Evolutionary conservation across 2,888 invertebrate species (phyloP).

Genomic region (Oscheius sp.): DNA sequence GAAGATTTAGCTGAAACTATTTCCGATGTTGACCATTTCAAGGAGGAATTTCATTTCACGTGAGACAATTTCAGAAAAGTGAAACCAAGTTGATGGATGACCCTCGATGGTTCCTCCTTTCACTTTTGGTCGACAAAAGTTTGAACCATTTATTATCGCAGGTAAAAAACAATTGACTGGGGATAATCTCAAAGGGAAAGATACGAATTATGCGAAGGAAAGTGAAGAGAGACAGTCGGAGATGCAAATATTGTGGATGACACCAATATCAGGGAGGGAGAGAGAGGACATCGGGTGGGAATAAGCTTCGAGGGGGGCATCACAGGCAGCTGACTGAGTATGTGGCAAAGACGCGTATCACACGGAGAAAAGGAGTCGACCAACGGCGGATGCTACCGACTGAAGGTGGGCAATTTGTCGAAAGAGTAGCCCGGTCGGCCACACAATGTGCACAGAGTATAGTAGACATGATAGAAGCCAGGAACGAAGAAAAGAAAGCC

Average conservation of each 20-base stretch:
- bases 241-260: neutral
- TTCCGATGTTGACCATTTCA: too few species aligned
- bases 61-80: too few species aligned
- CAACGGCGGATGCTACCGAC: constrained; percentile 36
- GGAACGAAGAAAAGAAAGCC: constrained; percentile 67
- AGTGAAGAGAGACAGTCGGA: too few species aligned
- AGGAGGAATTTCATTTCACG: too few species aligned
- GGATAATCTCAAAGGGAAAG: too few species aligned
- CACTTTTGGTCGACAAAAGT: too few species aligned
- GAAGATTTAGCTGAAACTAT: too few species aligned
- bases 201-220: too few species aligned
- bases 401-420: constrained; percentile 71
- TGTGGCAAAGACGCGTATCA: constrained; percentile 25
- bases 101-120: too few species aligned
- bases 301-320: constrained; percentile 9
- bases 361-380: constrained; percentile 17
- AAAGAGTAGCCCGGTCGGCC: constrained; percentile 70
- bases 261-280: neutral
- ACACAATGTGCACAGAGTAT: constrained; percentile 68
- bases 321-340: constrained; percentile 32
- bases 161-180: too few species aligned
- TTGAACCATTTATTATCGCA: too few species aligned
- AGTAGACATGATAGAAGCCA: constrained; percentile 70
- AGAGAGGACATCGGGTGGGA: constrained; percentile 7
- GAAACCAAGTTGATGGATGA: too few species aligned